Base-by-base conservation (phyloP, 2,888 invertebrate genomes). In the Cephus pygmeus region DNA sequence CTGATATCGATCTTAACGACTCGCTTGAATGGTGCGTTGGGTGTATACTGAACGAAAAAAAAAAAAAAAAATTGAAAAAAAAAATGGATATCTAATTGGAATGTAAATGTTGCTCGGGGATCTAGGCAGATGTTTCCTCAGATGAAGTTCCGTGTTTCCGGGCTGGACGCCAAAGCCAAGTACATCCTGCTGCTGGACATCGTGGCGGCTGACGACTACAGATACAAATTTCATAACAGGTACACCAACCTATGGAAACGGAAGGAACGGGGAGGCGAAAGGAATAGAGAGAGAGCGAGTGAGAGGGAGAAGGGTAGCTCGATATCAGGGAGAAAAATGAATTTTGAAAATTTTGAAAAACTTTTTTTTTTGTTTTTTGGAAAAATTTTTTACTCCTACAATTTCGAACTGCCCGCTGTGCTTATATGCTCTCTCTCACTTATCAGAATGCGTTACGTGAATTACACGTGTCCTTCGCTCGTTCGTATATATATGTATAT, bases 61-160 rank as follows among this genome's bases (percentile, higher is more conserved):
- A 69, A 23, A 30, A 69, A 30, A 12, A 35, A 35, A 35, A 12
- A 3, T 12, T 6, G 0, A 1, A 33, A 12, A 30, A 69, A 4
- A 69, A 34, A 73, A 73, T 34, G 73, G 73, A 69, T 40, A 69
- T 76, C 81, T 85, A 87, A 86, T 85, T 81, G 76, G 75, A 85
- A 81, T 87, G 83, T 89, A 83, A 86, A 84, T 88, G 86, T 88
- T 91, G 87, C 88, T 88, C 85, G 85, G 86, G 83, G 84, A 91
- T 96, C 83, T 96, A 99, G 99, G 94, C 98, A 99, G 95, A 99
- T 99, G 98, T 99, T 99, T 93, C 99, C 99, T 90, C 98, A 99
- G 94, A 99, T 97, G 96, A 99, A 99, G 95, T 98, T 99, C 93
- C 97, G 98, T 92, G 97, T 99, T 90, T 97, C 97, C 91, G 99